Evolutionary conservation across 2,113 vertebrate species (phyloP).

Genomic region (Equus quagga): DNA sequence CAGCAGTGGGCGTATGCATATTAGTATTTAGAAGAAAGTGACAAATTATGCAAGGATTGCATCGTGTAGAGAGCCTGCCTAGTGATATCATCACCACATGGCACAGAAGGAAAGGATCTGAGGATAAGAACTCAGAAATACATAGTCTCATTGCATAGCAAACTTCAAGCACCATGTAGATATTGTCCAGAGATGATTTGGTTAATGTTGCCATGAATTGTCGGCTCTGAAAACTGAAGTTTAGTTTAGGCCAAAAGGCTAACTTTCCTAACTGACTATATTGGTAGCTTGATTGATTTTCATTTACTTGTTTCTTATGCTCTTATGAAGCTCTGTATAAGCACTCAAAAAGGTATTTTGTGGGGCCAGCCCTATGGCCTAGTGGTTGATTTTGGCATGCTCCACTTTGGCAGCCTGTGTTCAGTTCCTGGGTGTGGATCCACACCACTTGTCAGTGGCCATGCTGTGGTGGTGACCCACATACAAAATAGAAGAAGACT

Average conservation of each 20-base stretch:
- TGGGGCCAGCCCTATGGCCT: too few relatives aligned
- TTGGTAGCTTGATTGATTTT: neutral
- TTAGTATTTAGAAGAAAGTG: constrained; percentile 52
- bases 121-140: neutral
- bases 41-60: constrained; percentile 52
- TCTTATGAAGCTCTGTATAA: neutral
- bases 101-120: neutral
- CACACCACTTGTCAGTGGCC: too few relatives aligned
- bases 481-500: too few relatives aligned
- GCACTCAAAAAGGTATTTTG: neutral
- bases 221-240: neutral
- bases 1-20: neutral
- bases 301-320: neutral
- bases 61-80: neutral
- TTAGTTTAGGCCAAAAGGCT: neutral
- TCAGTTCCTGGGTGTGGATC: too few relatives aligned
- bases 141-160: neutral
- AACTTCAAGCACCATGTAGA: neutral
- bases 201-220: neutral
- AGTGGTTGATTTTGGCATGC: too few relatives aligned
- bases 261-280: neutral
- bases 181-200: neutral
- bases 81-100: neutral
- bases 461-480: too few relatives aligned
- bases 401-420: too few relatives aligned